Evolutionary conservation across 2,797 vertebrate species (phyloP).

Genomic region (Pipistrellus pygmaeus): DNA sequence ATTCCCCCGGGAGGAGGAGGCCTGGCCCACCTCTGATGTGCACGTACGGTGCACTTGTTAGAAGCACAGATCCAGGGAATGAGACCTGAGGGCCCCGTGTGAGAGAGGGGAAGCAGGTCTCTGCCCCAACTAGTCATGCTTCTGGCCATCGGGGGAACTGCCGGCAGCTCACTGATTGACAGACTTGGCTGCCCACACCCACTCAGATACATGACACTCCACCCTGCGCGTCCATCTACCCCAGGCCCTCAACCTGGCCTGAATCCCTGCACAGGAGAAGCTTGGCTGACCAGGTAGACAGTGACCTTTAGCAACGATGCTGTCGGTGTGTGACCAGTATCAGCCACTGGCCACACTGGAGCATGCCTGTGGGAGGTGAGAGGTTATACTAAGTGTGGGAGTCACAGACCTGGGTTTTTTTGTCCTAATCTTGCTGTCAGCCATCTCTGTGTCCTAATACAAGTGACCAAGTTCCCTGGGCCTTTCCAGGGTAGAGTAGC

Average conservation of each 20-base stretch:
- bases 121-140: neutral
- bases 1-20: neutral
- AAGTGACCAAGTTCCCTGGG: neutral
- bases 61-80: neutral
- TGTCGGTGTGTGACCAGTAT: accelerated
- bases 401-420: neutral
- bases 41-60: neutral
- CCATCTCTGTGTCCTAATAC: neutral
- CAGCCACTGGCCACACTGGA: accelerated
- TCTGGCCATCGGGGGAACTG: neutral
- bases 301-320: neutral
- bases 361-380: neutral
- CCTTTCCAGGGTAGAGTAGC: neutral
- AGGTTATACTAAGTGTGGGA: neutral
- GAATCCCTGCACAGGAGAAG: neutral
- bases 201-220: neutral
- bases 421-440: neutral
- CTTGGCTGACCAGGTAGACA: neutral
- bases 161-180: neutral
- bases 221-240: neutral
- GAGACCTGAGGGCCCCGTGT: neutral
- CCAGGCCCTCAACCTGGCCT: neutral
- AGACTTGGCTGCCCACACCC: neutral
- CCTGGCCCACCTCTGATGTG: neutral
- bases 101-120: neutral